phyloP scores from a whole-genome alignment of 2,113 vertebrate species.

The Hirundichthys speculiger region DNA sequence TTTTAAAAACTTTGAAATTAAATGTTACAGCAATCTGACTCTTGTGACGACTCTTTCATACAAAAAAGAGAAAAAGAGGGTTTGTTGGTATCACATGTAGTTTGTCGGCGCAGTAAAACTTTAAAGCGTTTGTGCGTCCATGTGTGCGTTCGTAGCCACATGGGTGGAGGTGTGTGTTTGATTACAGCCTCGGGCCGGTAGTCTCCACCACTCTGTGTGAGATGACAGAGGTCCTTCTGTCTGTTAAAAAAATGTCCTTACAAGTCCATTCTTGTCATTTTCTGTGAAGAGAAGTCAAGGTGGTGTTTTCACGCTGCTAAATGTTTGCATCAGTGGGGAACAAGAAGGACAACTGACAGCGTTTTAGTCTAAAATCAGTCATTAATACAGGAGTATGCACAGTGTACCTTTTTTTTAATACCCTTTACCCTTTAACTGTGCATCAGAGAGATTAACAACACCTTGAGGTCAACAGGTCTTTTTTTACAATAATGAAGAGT shows the following conservation, averaged over 20 bases:
- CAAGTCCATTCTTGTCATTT: constrained; percentile 77
- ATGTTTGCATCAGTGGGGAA: constrained; percentile 18
- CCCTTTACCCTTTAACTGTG: neutral
- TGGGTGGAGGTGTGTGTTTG: constrained; percentile 26
- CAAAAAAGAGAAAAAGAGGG: too few relatives aligned
- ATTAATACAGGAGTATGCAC: neutral
- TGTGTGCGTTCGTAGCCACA: too few relatives aligned
- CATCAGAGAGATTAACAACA: neutral
- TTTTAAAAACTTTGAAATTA: constrained; percentile 48
- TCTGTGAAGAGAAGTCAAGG: constrained; percentile 41
- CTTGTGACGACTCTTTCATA: neutral
- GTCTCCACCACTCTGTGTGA: constrained; percentile 43
- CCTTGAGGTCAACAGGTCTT: constrained; percentile 7
- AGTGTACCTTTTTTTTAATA: neutral
- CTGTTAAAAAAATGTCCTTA: constrained; percentile 62
- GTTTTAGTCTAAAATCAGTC: constrained; percentile 17
- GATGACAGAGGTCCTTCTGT: constrained; percentile 70
- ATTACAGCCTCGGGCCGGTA: constrained; percentile 67
- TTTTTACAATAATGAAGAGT: constrained; percentile 2
- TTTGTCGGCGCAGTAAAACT: too few relatives aligned
- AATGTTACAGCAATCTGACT: constrained; percentile 20
- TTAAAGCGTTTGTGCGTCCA: too few relatives aligned
- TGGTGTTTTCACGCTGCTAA: constrained; percentile 42
- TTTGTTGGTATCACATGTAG: too few relatives aligned
- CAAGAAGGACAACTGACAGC: neutral